Conservation (phyloP, 92 coral and sea anemone species). For the Diadumene lineata region DNA sequence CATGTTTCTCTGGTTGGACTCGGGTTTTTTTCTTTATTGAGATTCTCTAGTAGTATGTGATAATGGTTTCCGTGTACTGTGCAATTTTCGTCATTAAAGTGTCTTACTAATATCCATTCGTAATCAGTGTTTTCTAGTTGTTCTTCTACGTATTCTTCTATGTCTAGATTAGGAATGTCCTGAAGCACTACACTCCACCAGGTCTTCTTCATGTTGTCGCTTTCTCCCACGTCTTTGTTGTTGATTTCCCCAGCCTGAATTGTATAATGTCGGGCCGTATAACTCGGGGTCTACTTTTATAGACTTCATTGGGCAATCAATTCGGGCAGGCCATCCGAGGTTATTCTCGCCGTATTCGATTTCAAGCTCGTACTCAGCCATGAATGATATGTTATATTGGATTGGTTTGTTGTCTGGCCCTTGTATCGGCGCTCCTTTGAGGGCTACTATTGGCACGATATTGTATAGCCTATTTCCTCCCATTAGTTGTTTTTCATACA, state of each 20-base stretch:
- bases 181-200: background rate
- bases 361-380: background rate
- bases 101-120: background rate
- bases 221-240: background rate
- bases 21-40: background rate
- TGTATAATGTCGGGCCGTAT: background rate
- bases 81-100: background rate
- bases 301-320: background rate
- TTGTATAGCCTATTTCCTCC: background rate
- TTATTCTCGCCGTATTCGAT: background rate
- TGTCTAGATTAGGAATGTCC: background rate
- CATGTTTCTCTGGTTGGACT: constrained; percentile 2
- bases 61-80: constrained; percentile 5
- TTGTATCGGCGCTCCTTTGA: constrained; percentile 3
- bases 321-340: background rate
- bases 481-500: background rate
- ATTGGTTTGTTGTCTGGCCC: constrained; percentile 8
- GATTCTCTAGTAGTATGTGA: background rate
- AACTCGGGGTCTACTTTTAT: background rate
- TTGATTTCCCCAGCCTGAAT: background rate
- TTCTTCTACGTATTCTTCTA: constrained; percentile 7
- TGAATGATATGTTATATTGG: background rate
- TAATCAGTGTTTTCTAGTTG: background rate
- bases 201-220: background rate
- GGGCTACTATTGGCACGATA: background rate